A percentile compares a stretch with the other conserved stretches of the same genome.
phyloP scores from a whole-genome alignment of 1,140 invertebrate genomes.

The Platyura marginata region DNA sequence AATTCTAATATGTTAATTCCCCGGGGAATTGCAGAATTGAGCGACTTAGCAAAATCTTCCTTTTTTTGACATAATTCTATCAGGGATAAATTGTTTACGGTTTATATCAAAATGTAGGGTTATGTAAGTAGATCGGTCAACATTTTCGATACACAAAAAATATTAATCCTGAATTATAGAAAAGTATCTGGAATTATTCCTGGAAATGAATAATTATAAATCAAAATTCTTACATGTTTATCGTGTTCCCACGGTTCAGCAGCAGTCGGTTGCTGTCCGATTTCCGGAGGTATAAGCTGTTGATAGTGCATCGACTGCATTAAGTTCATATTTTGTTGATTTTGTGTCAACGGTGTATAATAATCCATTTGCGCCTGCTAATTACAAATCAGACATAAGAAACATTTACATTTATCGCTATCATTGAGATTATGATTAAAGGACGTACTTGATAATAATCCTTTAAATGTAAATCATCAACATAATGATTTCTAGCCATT shows the following conservation, averaged over 20 bases:
- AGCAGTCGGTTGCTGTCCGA: constrained; percentile 15
- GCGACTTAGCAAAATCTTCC: no score
- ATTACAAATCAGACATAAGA: background rate
- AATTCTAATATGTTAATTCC: no score
- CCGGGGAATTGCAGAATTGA: no score
- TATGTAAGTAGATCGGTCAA: no score
- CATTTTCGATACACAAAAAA: background rate
- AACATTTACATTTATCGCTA: background rate
- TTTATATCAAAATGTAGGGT: background rate
- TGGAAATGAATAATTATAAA: background rate
- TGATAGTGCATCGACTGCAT: constrained; percentile 18
- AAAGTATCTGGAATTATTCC: background rate
- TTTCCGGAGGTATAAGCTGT: constrained; percentile 15
- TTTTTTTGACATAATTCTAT: no score
- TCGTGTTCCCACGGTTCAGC: constrained; percentile 23
- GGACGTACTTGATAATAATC: constrained; percentile 19
- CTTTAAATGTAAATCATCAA: constrained; percentile 14
- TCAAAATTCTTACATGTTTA: constrained; percentile 20
- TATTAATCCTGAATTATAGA: background rate
- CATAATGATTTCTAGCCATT: background rate
- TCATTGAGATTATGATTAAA: no score
- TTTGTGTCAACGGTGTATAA: constrained; percentile 14
- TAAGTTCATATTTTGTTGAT: constrained; percentile 13
- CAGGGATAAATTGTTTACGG: background rate
- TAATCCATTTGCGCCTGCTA: constrained; percentile 13